Evolutionary conservation across 2,113 vertebrate genomes (phyloP), one percentile per base, ranked within the genome.

Genomic region (Cyanoderma ruficeps): DNA sequence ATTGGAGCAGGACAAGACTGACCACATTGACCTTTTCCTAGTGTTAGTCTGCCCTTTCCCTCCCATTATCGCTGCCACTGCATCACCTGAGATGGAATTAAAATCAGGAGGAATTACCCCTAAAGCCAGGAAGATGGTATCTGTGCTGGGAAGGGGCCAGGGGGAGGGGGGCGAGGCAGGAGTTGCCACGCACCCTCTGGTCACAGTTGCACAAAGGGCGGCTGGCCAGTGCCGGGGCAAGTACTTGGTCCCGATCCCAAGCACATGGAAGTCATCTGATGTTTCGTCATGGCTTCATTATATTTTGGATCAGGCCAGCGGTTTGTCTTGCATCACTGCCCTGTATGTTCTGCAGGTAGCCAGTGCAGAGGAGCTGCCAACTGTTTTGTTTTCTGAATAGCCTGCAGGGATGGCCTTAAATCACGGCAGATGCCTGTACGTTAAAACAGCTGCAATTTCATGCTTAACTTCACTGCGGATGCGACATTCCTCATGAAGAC

Each of bases 241-340:
- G 90, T 4, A 11, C 60, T 94, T 57, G 67, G 46, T 93, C 82
- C 75, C 3, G 6, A 41, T 94, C 75, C 91, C 90, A 52, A 67
- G 83, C 85, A 80, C 94, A 49, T 86, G 94, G 94, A 90, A 93
- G 79, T 96, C 96, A 97, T 74, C 91, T 93, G 95, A 96, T 15
- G 3, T 94, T 95, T 96, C 49, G 1, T 93, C 94, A 96, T 2
- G 75, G 71, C 76, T 93, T 81, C 91, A 60, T 93, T 83, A 41
- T 27, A 60, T 75, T 94, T 91, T 72, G 83, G 94, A 90, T 59
- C 74, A 20, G 67, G 77, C n/a, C 83, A 57, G 87, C 1, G 77
- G 70, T 91, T 84, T 46, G 67, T n/a, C 87, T 95, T 94, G 91
- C 94, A 93, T 78, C 93, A 90, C 91, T 37, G 71, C 70, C 81